Base-by-base conservation (phyloP, 2,797 vertebrate genomes). In the Aplochiton taeniatus region DNA sequence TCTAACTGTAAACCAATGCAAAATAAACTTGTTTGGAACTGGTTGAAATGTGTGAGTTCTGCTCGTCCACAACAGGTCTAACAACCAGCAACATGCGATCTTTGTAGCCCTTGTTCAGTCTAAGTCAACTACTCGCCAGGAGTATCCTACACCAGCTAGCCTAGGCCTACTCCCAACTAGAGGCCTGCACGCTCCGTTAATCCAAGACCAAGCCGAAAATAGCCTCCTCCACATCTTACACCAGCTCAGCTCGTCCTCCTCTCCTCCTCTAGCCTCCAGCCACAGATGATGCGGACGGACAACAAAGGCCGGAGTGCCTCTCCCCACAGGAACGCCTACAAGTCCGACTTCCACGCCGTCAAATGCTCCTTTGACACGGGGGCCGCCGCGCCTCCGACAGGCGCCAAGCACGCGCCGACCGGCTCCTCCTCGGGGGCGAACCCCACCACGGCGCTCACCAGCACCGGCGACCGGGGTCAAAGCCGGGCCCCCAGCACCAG, bases 311-410 rank as follows among this genome's bases (percentile, higher is more conserved):
- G 95, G 81, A 96, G 94, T 83, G 94, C 94, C 79, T 96, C 95
- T 66, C 96, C 96, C 19, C 96, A 96, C 78, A 90, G 95, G 85
- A 96, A 95, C 73, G 89, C 93, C 9, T 97, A 96, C 71, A 96
- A 95, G 84, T 91, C 94, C 0, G 95, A 96, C 82, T 96, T 97
- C 70, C 94, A 95, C 62, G 89, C 95, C 58, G 94, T 97, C 73
- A 96, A 96, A 78, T 95, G 95, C 72, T 93, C 95, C 55, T 96
- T 96, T 70, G 94, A 96, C 78, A 63, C 80, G 65, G 91, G 90
- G 4, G 54, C 85, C 61, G 90, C 83, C 61, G 90, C 83, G 31
- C 31, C 31, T 2, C 31, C 31, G 31, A 31, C 3, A 2, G 31
- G 31, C 31, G 3, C 31, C 31, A 31, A 6, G 6, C n/a, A n/a